Evolutionary conservation across 2,888 invertebrate species (phyloP), one percentile per base, ranked within the genome.

Genomic region (Mycogona germanica): DNA sequence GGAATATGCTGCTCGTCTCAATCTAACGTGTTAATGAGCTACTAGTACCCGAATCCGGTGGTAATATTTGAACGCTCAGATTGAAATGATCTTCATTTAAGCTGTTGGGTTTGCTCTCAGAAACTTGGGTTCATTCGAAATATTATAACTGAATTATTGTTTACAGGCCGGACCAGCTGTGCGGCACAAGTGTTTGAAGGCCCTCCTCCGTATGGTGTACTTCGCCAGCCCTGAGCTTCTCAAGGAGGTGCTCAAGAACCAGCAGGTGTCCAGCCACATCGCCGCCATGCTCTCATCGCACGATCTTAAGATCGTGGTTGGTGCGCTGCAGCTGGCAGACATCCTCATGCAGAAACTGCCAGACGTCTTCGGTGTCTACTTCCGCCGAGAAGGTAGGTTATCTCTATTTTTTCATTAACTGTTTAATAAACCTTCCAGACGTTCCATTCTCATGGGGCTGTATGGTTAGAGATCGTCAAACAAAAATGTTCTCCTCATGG

Each of bases 241-340:
- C 48, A 79, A 84, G 64, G 73, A 74, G 58, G 74, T 77, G 55
- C 67, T 81, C 55, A 80, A 79, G 63, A 79, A 79, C 65, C 80
- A 81, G 69, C 79, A 87, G 60, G 89, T 93, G 54, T 89, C 91
- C 57, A 95, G 95, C 63, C 95, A 97, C 71, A 89, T 97, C 67
- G 96, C 96, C 29, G 93, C 93, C 55, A 97, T 97, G 95, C 81
- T 97, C 80, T 93, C 95, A 1, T 95, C 95, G 3, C 87, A 84
- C 68, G 97, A 97, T 74, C 76, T 97, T 58, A 82, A 93, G 65
- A 93, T 97, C 66, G 92, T 96, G 41, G 95, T 97, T 47, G 93
- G 93, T 51, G 93, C 96, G 40, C 75, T 97, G 50, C 97, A 98
- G 73, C 86, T 98, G 80, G 92, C 93, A 4, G 89, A 92, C 70